Evolutionary conservation across 92 coral and sea anemone species (phyloP).

Genomic region (Siderastrea radians): DNA sequence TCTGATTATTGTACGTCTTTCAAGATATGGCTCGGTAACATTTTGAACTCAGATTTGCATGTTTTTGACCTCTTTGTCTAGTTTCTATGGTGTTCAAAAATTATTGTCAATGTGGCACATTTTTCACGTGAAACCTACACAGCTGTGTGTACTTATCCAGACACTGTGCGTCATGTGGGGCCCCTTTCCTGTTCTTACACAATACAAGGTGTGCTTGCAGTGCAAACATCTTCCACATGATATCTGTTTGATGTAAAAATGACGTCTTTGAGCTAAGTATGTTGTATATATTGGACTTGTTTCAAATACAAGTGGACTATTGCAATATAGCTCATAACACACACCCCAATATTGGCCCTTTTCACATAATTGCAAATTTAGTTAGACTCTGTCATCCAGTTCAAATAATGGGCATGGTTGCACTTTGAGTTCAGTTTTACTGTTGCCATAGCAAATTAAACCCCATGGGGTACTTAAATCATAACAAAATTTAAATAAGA

Average conservation of each 20-base stretch:
- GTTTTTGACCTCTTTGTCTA: background rate
- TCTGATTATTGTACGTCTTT: background rate
- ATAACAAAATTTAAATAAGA: no score
- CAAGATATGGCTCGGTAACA: background rate
- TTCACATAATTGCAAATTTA: no score
- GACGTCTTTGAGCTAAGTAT: no score
- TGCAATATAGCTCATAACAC: no score
- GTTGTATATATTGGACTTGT: no score
- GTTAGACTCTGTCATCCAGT: no score
- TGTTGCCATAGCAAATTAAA: no score
- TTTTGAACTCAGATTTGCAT: background rate
- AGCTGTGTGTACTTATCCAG: background rate
- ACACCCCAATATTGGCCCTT: no score
- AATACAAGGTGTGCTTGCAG: background rate
- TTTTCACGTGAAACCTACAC: background rate
- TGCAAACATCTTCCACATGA: background rate
- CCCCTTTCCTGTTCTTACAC: background rate
- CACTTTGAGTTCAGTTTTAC: no score
- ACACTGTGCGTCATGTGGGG: background rate
- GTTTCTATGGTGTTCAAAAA: background rate
- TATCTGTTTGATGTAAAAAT: background rate
- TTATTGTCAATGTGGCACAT: background rate
- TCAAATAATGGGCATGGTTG: no score
- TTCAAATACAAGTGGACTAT: no score
- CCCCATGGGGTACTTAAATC: no score